Evolutionary conservation across 2,113 vertebrate genomes (phyloP).

Genomic region (Micronycteris hirsuta): DNA sequence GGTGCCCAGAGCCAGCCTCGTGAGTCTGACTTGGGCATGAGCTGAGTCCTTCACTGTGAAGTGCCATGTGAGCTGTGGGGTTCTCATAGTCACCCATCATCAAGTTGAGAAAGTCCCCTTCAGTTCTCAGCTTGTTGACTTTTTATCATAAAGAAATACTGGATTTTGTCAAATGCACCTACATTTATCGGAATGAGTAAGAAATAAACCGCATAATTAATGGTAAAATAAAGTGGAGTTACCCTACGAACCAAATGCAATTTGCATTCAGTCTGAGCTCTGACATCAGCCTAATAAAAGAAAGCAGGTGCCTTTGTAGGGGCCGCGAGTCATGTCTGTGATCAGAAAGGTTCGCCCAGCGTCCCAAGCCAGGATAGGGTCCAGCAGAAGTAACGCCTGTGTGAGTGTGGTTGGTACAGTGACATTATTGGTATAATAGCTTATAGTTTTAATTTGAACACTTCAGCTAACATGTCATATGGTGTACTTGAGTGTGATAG

Average conservation of each 20-base stretch:
- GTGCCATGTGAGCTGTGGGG: background rate
- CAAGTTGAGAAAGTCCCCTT: background rate
- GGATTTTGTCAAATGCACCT: background rate
- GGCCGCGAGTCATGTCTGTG: background rate
- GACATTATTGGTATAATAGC: no score
- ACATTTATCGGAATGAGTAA: background rate
- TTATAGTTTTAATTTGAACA: no score
- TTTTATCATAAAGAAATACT: background rate
- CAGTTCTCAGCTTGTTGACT: background rate
- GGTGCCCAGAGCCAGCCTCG: background rate
- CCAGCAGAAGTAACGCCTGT: no score
- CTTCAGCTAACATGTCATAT: no score
- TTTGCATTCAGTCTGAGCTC: background rate
- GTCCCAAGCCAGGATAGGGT: background rate
- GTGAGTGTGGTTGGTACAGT: no score
- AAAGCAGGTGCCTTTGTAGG: background rate
- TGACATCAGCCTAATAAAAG: background rate
- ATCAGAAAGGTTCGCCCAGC: accelerated
- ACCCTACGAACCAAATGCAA: background rate
- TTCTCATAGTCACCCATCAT: background rate
- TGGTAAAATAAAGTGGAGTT: background rate
- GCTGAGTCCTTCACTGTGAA: background rate
- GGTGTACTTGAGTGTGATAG: no score
- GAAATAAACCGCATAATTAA: background rate
- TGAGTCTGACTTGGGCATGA: background rate